Base-by-base conservation (phyloP, 1,140 invertebrate species). In the Oedothorax gibbosus region DNA sequence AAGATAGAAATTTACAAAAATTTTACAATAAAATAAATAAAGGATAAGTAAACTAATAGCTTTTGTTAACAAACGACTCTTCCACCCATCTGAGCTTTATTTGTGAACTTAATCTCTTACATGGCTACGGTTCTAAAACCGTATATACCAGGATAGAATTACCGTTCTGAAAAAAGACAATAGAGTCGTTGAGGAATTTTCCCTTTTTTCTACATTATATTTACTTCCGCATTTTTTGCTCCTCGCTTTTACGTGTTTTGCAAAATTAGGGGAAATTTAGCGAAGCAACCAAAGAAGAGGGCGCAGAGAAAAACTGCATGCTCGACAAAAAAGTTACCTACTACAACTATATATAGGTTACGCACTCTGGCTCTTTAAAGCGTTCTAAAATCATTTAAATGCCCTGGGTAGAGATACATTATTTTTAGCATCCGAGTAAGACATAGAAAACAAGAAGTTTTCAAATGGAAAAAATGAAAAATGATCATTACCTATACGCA, bases 371-470 rank as follows among this genome's bases (percentile, higher is more conserved):
- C n/a, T n/a, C 68, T 71, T 54, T 66, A 68, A 54, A 79, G 77
- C 77, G 66, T 65, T 79, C 56, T 62, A 79, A 79, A 79, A 65
- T 68, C 77, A n/a, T 66, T 79, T 68, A 68, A 79, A 79, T 79
- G 77, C 64, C 60, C 77, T 56, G 51, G 20, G 14, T 68, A 35
- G 69, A 71, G 69, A 71, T 71, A 71, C 69, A 71, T 66, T 79
- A 79, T 79, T 79, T 79, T 79, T 79, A 79, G 77, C 51, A 15
- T 53, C 14, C 49, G 65, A 57, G 21, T 15, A 51, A 60, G 21
- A 60, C 20, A 60, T 53, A 57, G 56, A 53, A 18, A 71, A 71
- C 8, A 71, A 71, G 54, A n/a, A 60, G 15, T 75, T 50, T 75
- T 15, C 53, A 35, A 49, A 54, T 54, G 20, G 50, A 8, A 57